phyloP scores from a whole-genome alignment of 2,797 vertebrate species.

The Cynodonichthys magdalenae region DNA sequence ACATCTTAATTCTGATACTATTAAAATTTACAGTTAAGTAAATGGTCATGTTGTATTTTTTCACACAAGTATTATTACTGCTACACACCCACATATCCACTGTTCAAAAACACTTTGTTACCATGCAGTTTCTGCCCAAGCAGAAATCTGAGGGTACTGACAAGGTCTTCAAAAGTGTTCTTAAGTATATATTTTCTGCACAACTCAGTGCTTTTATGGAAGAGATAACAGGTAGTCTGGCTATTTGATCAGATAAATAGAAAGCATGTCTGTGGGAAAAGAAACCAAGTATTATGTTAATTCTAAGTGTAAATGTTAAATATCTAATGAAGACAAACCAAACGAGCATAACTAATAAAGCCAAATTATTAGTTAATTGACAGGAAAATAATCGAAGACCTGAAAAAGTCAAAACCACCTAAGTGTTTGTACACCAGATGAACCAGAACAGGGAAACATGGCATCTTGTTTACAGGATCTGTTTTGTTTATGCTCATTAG shows the following conservation, averaged over 20 bases:
- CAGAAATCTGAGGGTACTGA: conserved; percentile 1
- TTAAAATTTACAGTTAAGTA: conserved; percentile 13
- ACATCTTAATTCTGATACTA: conserved; percentile 13
- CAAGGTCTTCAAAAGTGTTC: neutral
- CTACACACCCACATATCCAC: conserved; percentile 23
- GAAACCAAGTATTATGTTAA: neutral
- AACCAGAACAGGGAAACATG: neutral
- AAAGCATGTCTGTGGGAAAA: neutral
- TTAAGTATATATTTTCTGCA: neutral
- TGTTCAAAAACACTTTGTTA: conserved; percentile 1
- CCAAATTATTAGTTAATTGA: neutral
- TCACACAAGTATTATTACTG: conserved; percentile 61
- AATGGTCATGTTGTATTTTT: conserved; percentile 33
- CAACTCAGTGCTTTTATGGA: neutral
- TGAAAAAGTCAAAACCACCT: neutral
- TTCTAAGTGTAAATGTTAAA: neutral
- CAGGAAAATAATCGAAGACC: neutral
- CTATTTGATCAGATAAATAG: neutral
- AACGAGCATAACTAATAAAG: neutral
- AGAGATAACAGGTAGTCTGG: neutral
- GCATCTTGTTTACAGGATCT: neutral
- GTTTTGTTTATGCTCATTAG: neutral
- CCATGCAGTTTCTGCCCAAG: neutral
- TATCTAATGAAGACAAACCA: neutral
- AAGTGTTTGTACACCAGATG: neutral